These are phyloP conservation scores for Temnothorax nylanderi DNA, from an alignment of 1,140 invertebrate genomes.

Conservation along the genomic window DNA sequence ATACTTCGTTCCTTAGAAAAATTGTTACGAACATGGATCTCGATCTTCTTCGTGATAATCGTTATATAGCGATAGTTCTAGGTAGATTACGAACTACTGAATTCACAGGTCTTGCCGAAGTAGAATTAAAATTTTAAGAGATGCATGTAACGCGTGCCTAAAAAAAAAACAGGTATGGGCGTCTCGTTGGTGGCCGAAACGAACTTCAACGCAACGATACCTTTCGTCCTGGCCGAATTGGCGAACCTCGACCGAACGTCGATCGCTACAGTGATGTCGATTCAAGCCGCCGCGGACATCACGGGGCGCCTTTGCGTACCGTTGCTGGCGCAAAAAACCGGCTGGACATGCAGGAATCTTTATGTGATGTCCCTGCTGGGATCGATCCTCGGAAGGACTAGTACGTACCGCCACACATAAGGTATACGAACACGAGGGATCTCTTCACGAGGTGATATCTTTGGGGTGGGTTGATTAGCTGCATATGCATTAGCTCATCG, in stretches of 20 bases:
- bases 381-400: slow-evolving; percentile 78
- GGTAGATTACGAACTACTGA: slow-evolving; percentile 45
- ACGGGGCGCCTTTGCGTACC: slow-evolving; percentile 80
- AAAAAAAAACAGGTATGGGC: slow-evolving; percentile 64
- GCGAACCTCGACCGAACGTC: slow-evolving; percentile 73
- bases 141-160: background rate
- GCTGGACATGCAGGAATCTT: slow-evolving; percentile 77
- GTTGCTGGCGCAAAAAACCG: slow-evolving; percentile 72
- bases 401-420: slow-evolving; percentile 74
- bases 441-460: slow-evolving; percentile 40
- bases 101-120: background rate
- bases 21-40: slow-evolving; percentile 62
- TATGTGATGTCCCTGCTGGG: slow-evolving; percentile 79
- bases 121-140: background rate
- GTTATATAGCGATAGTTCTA: slow-evolving; percentile 63
- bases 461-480: slow-evolving; percentile 64
- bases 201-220: slow-evolving; percentile 81
- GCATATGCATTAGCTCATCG: too few relatives aligned
- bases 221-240: slow-evolving; percentile 80
- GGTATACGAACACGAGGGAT: slow-evolving; percentile 61
- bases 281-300: slow-evolving; percentile 80
- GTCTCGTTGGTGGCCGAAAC: slow-evolving; percentile 69
- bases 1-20: background rate
- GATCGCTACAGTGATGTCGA: slow-evolving; percentile 78
- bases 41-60: slow-evolving; percentile 65